Conservation (phyloP, 2,888 invertebrate genomes). For the Nephrotoma flavescens region DNA sequence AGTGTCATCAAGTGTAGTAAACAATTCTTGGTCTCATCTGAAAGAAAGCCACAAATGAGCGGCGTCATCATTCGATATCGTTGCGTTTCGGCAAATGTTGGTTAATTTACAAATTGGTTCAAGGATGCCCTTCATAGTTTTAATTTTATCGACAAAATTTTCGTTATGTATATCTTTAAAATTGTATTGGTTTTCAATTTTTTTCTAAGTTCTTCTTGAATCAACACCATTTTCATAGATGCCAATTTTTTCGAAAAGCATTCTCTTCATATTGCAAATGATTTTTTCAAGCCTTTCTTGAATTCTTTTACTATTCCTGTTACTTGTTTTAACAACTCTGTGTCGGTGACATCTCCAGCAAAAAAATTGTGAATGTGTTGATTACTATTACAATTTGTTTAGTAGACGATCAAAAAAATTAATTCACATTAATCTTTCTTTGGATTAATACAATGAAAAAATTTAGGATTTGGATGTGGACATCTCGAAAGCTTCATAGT, state of each 20-base stretch:
- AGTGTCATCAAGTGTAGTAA: background rate
- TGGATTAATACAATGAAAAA: too few relatives aligned
- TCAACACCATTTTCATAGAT: background rate
- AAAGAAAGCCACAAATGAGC: background rate
- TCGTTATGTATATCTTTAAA: background rate
- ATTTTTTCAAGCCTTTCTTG: background rate
- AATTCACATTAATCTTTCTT: too few relatives aligned
- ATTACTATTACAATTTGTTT: too few relatives aligned
- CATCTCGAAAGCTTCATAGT: too few relatives aligned
- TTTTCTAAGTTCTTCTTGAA: background rate
- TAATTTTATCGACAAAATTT: background rate
- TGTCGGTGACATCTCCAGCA: background rate
- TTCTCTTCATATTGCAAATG: background rate
- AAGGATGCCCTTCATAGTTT: background rate
- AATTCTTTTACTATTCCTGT: background rate
- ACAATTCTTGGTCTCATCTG: background rate
- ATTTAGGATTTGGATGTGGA: too few relatives aligned
- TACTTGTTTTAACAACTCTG: background rate
- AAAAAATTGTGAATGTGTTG: too few relatives aligned
- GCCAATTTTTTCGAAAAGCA: background rate
- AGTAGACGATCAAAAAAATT: too few relatives aligned
- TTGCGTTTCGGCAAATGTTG: background rate
- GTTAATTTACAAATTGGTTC: background rate
- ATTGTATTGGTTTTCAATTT: background rate
- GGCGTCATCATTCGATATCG: background rate